These are phyloP conservation scores for Anthopleura sola DNA, from an alignment of 64 coral and sea anemone genomes.

Conservation along the genomic window DNA sequence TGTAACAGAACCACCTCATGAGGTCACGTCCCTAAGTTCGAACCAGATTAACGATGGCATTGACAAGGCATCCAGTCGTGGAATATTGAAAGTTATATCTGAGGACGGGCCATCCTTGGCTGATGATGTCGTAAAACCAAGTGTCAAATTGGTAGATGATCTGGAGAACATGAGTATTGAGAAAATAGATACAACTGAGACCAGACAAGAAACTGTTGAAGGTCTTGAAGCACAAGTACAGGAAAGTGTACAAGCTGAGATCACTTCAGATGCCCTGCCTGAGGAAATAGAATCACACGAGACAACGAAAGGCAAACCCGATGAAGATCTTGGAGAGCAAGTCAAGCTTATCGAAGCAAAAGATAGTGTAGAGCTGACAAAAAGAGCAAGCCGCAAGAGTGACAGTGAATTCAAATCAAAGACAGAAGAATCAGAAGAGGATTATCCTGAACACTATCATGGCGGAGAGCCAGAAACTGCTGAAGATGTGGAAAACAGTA, in stretches of 20 bases:
- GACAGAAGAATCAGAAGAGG: background rate
- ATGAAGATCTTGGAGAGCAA: too few species aligned
- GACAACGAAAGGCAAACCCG: too few species aligned
- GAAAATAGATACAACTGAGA: background rate
- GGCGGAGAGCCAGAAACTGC: background rate
- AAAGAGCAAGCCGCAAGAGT: background rate
- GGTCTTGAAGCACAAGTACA: background rate
- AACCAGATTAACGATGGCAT: too few species aligned
- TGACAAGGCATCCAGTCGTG: too few species aligned
- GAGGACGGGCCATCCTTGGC: background rate
- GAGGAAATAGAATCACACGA: too few species aligned
- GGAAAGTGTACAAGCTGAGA: too few species aligned
- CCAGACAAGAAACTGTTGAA: background rate
- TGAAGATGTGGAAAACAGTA: background rate
- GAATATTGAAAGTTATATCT: too few species aligned
- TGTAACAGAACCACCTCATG: background rate
- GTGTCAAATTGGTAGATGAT: background rate
- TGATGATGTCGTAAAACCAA: background rate
- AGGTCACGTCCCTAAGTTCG: too few species aligned
- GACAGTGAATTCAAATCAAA: background rate
- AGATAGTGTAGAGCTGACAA: background rate
- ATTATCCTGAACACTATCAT: background rate
- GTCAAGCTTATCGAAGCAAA: background rate
- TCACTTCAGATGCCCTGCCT: too few species aligned
- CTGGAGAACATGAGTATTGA: background rate